phyloP scores from a whole-genome alignment of 2,888 invertebrate genomes.

The Thalpophila matura region DNA sequence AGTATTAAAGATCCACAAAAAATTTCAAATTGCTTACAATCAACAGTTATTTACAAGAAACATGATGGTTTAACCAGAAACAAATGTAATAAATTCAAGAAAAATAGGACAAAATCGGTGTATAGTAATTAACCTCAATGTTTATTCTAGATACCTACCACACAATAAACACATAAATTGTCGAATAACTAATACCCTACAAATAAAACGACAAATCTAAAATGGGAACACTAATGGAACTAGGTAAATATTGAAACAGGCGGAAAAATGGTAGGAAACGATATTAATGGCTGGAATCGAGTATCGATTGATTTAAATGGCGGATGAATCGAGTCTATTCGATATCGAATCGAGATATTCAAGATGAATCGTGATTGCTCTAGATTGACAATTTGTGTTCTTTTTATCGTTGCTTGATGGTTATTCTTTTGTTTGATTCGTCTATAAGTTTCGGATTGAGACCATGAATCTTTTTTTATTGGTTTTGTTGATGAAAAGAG shows the following conservation, averaged over 20 bases:
- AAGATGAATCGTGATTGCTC: conserved; percentile 63
- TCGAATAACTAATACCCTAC: conserved; percentile 15
- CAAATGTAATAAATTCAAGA: too few species aligned
- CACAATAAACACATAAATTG: conserved; percentile 7
- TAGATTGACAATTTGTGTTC: conserved; percentile 68
- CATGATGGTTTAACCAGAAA: too few species aligned
- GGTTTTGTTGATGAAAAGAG: neutral
- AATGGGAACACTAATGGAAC: conserved; percentile 60
- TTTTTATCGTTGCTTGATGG: conserved; percentile 57
- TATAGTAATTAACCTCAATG: too few species aligned
- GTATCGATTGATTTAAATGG: conserved; percentile 71
- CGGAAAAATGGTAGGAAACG: conserved; percentile 67
- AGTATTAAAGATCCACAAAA: too few species aligned
- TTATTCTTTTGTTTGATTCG: conserved; percentile 37
- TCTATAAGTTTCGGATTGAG: conserved; percentile 27
- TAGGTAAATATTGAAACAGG: conserved; percentile 66
- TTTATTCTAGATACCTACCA: conserved; percentile 2
- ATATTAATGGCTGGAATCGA: conserved; percentile 67
- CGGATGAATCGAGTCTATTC: conserved; percentile 64
- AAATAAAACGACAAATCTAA: conserved; percentile 39
- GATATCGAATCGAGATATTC: conserved; percentile 62
- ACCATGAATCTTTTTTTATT: conserved; percentile 4
- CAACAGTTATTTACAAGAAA: too few species aligned
- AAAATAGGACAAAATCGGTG: too few species aligned
- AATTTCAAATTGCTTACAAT: too few species aligned